These are phyloP conservation scores for Theonella swinhoei DNA, from an alignment of 37 sponge, comb jelly and placozoan genomes.

Conservation along the genomic window DNA sequence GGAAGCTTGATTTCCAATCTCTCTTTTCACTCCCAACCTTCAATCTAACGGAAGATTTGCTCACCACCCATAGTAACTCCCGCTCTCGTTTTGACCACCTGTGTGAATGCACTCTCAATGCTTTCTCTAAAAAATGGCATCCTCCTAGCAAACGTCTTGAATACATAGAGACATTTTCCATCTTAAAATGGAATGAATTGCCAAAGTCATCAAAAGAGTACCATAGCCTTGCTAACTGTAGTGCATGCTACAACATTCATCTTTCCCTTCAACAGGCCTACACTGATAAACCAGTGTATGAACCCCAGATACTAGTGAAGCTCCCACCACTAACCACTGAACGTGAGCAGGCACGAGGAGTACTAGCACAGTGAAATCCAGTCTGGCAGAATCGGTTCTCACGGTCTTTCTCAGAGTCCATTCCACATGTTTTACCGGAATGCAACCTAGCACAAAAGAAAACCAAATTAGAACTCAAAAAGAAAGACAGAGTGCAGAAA, in stretches of 20 bases:
- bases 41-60: too few relatives aligned
- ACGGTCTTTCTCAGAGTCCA: not conserved
- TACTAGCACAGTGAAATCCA: not conserved
- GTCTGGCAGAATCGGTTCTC: not conserved
- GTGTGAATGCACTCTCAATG: not conserved
- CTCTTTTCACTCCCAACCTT: not conserved
- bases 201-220: not conserved
- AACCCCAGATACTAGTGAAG: not conserved
- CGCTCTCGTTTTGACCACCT: not conserved
- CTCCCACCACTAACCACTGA: not conserved
- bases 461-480: not conserved
- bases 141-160: not conserved
- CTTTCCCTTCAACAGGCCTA: not conserved
- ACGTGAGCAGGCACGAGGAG: not conserved
- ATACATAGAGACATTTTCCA: not conserved
- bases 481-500: not conserved
- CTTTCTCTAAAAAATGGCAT: not conserved
- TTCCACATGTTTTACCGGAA: constrained; percentile 1
- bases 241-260: not conserved
- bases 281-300: not conserved
- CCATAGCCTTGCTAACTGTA: constrained; percentile 4
- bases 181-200: not conserved
- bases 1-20: not conserved
- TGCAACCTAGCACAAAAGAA: not conserved
- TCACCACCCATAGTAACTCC: too few relatives aligned